A percentile compares a stretch with the other conserved stretches of the same genome.
Conservation (phyloP, 1,140 invertebrate genomes). For the Leucophenga varia region DNA sequence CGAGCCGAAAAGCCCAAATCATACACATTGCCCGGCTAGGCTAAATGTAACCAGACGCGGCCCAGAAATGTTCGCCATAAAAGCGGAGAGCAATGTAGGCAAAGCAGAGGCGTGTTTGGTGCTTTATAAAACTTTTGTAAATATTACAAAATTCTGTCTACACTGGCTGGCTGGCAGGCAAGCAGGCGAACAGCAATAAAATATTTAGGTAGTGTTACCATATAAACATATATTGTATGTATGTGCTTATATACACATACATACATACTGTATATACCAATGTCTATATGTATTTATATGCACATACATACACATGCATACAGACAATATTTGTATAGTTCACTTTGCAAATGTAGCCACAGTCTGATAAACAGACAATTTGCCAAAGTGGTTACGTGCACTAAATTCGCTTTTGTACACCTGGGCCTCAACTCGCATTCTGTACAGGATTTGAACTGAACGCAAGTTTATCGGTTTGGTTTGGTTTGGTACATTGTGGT, state of each 20-base stretch:
- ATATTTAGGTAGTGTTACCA: slow-evolving; percentile 32
- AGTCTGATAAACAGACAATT: slow-evolving; percentile 53
- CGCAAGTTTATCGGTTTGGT: slow-evolving; percentile 13
- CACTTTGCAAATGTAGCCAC: slow-evolving; percentile 29
- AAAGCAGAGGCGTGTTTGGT: too few species aligned
- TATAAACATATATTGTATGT: too few species aligned
- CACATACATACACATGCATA: too few species aligned
- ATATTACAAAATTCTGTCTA: slow-evolving; percentile 54
- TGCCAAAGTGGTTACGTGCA: slow-evolving; percentile 51
- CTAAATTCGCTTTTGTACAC: slow-evolving; percentile 39
- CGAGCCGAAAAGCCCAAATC: too few species aligned
- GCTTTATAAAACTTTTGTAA: slow-evolving; percentile 49
- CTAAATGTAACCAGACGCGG: too few species aligned
- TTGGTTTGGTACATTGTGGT: too few species aligned
- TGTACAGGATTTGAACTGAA: too few species aligned
- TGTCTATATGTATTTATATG: slow-evolving; percentile 22
- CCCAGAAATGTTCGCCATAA: too few species aligned
- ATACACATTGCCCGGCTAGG: too few species aligned
- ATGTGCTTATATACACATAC: slow-evolving; percentile 6
- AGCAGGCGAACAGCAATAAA: slow-evolving; percentile 45
- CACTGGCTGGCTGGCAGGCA: too few species aligned
- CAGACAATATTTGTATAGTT: too few species aligned
- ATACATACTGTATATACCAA: slow-evolving; percentile 18
- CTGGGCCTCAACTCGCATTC: slow-evolving; percentile 29
- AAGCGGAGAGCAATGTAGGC: too few species aligned